These are phyloP conservation scores for Temnothorax longispinosus DNA, from an alignment of 1,140 invertebrate species.

Conservation along the genomic window DNA sequence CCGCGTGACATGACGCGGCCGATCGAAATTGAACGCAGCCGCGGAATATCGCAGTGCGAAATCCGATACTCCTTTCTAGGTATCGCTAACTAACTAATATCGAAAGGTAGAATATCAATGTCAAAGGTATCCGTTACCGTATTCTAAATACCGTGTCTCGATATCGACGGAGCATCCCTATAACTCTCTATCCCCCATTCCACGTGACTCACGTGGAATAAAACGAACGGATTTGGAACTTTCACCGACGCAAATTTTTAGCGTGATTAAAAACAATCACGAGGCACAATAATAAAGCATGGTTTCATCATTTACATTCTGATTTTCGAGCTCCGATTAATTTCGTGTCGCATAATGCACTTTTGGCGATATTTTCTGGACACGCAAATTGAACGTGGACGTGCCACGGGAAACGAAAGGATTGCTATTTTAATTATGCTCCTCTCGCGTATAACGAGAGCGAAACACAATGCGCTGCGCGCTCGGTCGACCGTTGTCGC, in stretches of 20 bases:
- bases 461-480: background rate
- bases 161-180: background rate
- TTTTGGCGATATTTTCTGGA: background rate
- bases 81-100: constrained; percentile 27
- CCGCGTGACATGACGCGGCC: constrained; percentile 1
- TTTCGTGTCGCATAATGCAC: background rate
- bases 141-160: background rate
- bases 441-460: background rate
- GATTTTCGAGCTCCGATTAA: background rate
- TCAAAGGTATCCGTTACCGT: constrained; percentile 25
- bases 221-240: background rate
- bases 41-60: constrained; percentile 12
- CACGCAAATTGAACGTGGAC: too few relatives aligned
- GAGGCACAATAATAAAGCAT: background rate
- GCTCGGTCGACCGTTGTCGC: constrained; percentile 20
- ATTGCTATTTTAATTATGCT: constrained; percentile 17
- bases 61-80: constrained; percentile 30
- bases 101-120: constrained; percentile 25
- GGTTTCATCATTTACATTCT: background rate
- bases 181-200: background rate
- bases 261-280: background rate
- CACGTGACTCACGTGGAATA: background rate
- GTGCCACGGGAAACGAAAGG: background rate
- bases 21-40: constrained; percentile 36
- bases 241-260: background rate